These are phyloP conservation scores for Muraenolepis orangiensis DNA, from an alignment of 2,797 vertebrate species.

Conservation along the genomic window DNA sequence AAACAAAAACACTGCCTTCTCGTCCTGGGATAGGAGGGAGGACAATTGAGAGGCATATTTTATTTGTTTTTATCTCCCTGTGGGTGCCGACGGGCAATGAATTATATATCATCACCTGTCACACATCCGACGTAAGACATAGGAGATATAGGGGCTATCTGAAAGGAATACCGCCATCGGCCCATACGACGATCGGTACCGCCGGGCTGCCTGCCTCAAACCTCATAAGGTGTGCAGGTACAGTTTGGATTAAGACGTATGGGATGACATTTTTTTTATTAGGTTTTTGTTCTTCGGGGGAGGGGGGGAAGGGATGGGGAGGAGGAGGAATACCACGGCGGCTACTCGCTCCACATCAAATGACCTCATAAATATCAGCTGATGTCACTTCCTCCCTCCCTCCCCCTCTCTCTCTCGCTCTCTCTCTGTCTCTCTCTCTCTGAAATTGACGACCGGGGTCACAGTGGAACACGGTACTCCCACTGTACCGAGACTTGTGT, in stretches of 20 bases:
- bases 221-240: too few relatives aligned
- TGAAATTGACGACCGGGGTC: constrained; percentile 32
- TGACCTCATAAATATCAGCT: constrained; percentile 39
- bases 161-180: too few relatives aligned
- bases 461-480: constrained; percentile 24
- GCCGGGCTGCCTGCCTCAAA: too few relatives aligned
- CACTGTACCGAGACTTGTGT: constrained; percentile 30
- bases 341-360: constrained; percentile 26
- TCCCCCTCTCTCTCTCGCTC: too few relatives aligned
- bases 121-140: constrained; percentile 10
- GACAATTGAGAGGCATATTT: constrained; percentile 11
- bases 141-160: too few relatives aligned
- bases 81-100: constrained; percentile 32
- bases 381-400: constrained; percentile 16
- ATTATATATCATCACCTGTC: constrained; percentile 43
- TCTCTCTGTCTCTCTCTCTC: constrained; percentile 33
- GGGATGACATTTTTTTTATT: background rate
- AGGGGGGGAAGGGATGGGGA: background rate
- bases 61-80: constrained; percentile 28
- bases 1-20: too few relatives aligned
- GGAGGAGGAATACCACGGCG: background rate
- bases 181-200: too few relatives aligned
- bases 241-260: background rate
- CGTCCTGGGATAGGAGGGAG: too few relatives aligned
- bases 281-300: background rate